These are phyloP conservation scores for Parasteatoda tepidariorum DNA, from an alignment of 1,140 invertebrate species.

Conservation along the genomic window DNA sequence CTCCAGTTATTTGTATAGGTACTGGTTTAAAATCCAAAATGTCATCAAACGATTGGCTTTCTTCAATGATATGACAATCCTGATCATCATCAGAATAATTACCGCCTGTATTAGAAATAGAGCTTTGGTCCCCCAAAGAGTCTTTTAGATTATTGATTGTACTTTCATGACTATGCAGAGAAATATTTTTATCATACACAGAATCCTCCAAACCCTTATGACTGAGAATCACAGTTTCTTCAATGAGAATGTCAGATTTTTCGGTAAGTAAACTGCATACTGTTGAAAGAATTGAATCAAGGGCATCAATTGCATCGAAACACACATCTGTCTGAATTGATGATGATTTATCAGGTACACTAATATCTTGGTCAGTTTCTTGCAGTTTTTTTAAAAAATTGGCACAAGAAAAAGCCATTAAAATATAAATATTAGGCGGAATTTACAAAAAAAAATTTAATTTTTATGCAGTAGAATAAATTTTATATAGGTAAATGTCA, in stretches of 20 bases:
- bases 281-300: too few species aligned
- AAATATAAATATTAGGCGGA: too few species aligned
- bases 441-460: too few species aligned
- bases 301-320: too few species aligned
- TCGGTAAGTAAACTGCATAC: too few species aligned
- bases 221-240: background rate
- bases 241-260: background rate
- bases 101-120: background rate
- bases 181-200: background rate
- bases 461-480: too few species aligned
- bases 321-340: background rate
- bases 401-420: background rate
- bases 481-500: too few species aligned
- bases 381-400: background rate
- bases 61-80: background rate
- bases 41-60: background rate
- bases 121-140: background rate
- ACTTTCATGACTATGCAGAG: background rate
- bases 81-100: background rate
- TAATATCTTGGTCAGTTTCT: background rate
- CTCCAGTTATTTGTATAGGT: slow-evolving; percentile 49
- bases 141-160: background rate
- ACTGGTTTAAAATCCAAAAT: slow-evolving; percentile 8
- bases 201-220: background rate
- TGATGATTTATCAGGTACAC: background rate